phyloP scores from a whole-genome alignment of 2,888 invertebrate species.

The Brassicogethes aeneus region DNA sequence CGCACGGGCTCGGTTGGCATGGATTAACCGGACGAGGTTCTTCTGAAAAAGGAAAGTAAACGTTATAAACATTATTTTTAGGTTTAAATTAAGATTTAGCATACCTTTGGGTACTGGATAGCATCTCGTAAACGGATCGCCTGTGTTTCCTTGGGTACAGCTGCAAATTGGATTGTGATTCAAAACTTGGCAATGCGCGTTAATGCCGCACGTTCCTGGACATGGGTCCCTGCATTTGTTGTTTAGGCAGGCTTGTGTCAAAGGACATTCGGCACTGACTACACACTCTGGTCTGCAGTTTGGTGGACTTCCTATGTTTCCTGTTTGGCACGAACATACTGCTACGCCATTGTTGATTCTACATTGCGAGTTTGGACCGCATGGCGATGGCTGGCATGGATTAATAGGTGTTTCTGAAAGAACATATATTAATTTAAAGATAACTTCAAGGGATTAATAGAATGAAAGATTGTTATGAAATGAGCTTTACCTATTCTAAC shows the following conservation, averaged over 20 bases:
- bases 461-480: slow-evolving; percentile 4
- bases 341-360: slow-evolving; percentile 48
- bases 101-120: slow-evolving; percentile 33
- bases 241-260: slow-evolving; percentile 69
- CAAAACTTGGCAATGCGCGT: slow-evolving; percentile 66
- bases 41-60: slow-evolving; percentile 18
- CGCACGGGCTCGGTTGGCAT: slow-evolving; percentile 61
- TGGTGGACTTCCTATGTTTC: slow-evolving; percentile 66
- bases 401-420: slow-evolving; percentile 39
- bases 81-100: not conserved
- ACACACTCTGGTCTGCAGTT: slow-evolving; percentile 71
- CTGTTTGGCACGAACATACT: slow-evolving; percentile 60
- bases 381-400: slow-evolving; percentile 64
- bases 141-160: slow-evolving; percentile 58
- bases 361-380: slow-evolving; percentile 61
- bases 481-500: slow-evolving; percentile 19
- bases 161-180: slow-evolving; percentile 75
- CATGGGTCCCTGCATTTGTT: slow-evolving; percentile 78
- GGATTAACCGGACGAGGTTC: slow-evolving; percentile 44
- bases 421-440: not conserved
- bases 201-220: slow-evolving; percentile 65
- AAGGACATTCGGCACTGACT: slow-evolving; percentile 68
- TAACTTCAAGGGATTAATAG: slow-evolving; percentile 1
- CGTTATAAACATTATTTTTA: slow-evolving; percentile 2
- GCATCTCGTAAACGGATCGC: slow-evolving; percentile 70